Conservation (phyloP, 2,888 invertebrate species). For the Apoderus coryli region DNA sequence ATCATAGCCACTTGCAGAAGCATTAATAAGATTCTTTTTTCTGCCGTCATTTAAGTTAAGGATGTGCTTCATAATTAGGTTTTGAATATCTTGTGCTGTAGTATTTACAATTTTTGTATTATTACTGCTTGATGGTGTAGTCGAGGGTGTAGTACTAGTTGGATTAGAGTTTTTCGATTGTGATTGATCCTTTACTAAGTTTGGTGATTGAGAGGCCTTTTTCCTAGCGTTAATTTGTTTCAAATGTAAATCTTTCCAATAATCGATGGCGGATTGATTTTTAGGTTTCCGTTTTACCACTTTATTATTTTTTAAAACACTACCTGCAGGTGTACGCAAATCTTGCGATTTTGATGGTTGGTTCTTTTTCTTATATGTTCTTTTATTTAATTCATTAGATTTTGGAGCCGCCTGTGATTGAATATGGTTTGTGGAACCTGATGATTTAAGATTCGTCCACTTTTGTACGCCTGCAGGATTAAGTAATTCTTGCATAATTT, state of each 20-base stretch:
- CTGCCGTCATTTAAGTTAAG: constrained; percentile 26
- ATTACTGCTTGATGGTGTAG: constrained; percentile 10
- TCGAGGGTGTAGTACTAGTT: background rate
- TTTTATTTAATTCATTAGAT: background rate
- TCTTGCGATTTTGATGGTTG: too few relatives aligned
- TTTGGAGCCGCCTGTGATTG: background rate
- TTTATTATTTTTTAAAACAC: too few relatives aligned
- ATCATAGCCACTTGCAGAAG: constrained; percentile 25
- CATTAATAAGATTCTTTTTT: constrained; percentile 28
- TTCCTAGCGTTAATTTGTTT: too few relatives aligned
- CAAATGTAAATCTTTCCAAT: too few relatives aligned
- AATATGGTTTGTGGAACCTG: too few relatives aligned
- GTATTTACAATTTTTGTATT: constrained; percentile 13
- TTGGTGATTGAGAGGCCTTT: constrained; percentile 7
- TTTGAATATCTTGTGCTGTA: constrained; percentile 25
- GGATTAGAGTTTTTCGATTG: background rate
- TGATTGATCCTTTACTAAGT: too few relatives aligned
- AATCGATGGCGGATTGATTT: constrained; percentile 1
- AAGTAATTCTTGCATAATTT: constrained; percentile 25
- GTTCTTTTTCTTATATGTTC: too few relatives aligned
- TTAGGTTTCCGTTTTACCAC: background rate
- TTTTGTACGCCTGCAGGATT: constrained; percentile 14
- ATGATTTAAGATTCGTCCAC: constrained; percentile 2
- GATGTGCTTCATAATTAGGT: constrained; percentile 28
- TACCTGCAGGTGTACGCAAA: too few relatives aligned